Percentiles rank a stretch among this genome's conserved stretches.
Conservation (phyloP, 2,797 vertebrate species). For the Sebastolobus altivelis region DNA sequence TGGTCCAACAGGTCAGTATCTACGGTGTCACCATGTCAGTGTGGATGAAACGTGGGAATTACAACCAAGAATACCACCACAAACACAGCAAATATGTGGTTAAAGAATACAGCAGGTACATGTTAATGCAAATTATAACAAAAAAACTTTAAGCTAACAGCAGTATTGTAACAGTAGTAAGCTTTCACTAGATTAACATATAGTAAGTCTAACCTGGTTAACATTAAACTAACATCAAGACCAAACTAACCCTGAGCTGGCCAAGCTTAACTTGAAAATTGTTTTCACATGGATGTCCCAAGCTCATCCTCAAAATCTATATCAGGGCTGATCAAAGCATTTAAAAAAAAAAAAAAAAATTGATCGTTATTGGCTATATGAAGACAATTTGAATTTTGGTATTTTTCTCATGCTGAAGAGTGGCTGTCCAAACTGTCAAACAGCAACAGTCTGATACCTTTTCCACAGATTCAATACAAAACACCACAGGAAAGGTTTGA, state of each 20-base stretch:
- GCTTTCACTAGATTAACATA: conserved; percentile 2
- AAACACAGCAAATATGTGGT: conserved; percentile 81
- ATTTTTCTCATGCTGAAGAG: background rate
- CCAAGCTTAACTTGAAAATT: background rate
- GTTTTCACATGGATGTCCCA: background rate
- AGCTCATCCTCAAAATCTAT: background rate
- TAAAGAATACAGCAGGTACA: conserved; percentile 84
- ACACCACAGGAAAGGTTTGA: background rate
- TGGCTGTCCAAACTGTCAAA: background rate
- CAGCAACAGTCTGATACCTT: background rate
- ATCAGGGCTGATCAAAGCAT: background rate
- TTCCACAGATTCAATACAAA: background rate
- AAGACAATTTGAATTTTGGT: background rate
- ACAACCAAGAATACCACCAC: conserved; percentile 78
- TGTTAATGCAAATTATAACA: conserved; percentile 15
- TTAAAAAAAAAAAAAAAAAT: background rate
- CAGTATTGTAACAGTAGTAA: conserved; percentile 22
- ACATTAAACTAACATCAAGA: conserved; percentile 20
- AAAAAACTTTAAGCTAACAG: conserved; percentile 29
- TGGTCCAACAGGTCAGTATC: conserved; percentile 74
- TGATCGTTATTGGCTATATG: background rate
- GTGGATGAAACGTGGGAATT: conserved; percentile 69
- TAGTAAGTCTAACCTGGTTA: conserved; percentile 4
- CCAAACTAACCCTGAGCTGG: conserved; percentile 10
- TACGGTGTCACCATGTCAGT: conserved; percentile 75